These are phyloP conservation scores for Montipora sp. DNA, from an alignment of 64 coral and sea anemone species.

Conservation along the genomic window DNA sequence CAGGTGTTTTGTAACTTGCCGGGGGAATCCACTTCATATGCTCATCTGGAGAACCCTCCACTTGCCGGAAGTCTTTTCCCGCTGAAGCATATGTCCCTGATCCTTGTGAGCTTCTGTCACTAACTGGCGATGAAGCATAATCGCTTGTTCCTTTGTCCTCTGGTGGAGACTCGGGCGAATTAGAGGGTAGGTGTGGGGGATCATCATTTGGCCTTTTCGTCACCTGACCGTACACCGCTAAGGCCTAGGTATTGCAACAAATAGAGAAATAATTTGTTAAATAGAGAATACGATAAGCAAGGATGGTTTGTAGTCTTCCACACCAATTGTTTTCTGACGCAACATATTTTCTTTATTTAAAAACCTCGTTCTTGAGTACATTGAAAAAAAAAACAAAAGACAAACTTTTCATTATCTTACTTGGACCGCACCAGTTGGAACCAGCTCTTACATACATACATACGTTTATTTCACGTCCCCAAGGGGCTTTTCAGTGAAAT, in stretches of 20 bases:
- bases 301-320: too few relatives aligned
- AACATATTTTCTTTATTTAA: too few relatives aligned
- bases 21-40: constrained; percentile 36
- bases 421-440: too few relatives aligned
- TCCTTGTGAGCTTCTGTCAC: not conserved
- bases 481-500: too few relatives aligned
- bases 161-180: constrained; percentile 1
- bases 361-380: too few relatives aligned
- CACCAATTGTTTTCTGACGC: too few relatives aligned
- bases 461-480: too few relatives aligned
- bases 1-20: not conserved
- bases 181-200: constrained; percentile 1
- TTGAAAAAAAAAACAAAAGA: too few relatives aligned
- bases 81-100: not conserved
- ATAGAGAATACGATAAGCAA: too few relatives aligned
- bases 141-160: not conserved
- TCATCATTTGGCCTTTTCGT: constrained; percentile 22
- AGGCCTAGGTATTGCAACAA: constrained; percentile 19
- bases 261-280: not conserved
- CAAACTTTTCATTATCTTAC: too few relatives aligned
- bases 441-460: too few relatives aligned
- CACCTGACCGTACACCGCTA: constrained; percentile 79
- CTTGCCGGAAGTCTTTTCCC: not conserved
- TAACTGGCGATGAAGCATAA: not conserved
- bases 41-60: not conserved